Percentiles rank a stretch among this genome's conserved stretches.
Conservation (phyloP, 2,797 vertebrate genomes). For the Eleutherodactylus coqui region DNA sequence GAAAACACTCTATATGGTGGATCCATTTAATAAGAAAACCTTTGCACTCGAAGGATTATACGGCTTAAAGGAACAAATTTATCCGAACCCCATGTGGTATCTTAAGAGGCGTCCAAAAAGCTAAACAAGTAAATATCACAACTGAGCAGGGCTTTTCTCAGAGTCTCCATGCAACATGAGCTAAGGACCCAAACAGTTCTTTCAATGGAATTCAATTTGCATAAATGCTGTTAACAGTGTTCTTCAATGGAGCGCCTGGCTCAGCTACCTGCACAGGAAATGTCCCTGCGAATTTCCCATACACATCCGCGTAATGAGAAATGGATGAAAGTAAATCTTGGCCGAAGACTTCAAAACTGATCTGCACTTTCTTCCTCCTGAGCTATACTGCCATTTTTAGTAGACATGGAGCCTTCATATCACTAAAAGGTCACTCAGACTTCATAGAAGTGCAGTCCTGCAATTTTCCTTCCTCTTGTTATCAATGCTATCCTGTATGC, state of each 20-base stretch:
- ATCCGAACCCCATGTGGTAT: slow-evolving; percentile 53
- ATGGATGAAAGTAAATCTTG: not conserved
- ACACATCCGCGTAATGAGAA: not conserved
- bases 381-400: not conserved
- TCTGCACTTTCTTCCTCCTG: too few relatives aligned
- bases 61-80: slow-evolving; percentile 60
- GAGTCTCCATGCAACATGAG: slow-evolving; percentile 45
- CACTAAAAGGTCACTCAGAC: not conserved
- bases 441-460: not conserved
- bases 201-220: slow-evolving; percentile 40
- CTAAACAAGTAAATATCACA: slow-evolving; percentile 52
- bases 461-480: not conserved
- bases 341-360: not conserved
- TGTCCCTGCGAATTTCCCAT: not conserved
- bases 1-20: slow-evolving; percentile 56
- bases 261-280: not conserved
- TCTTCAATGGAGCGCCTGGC: not conserved
- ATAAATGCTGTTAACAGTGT: slow-evolving; percentile 20
- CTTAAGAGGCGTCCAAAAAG: slow-evolving; percentile 55
- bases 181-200: slow-evolving; percentile 38
- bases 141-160: slow-evolving; percentile 25
- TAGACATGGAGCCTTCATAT: not conserved
- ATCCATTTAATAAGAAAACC: slow-evolving; percentile 58
- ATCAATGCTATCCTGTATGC: too few relatives aligned
- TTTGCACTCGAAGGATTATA: slow-evolving; percentile 55